Evolutionary conservation across 2,797 vertebrate species (phyloP).

Genomic region (Lacerta viridis): DNA sequence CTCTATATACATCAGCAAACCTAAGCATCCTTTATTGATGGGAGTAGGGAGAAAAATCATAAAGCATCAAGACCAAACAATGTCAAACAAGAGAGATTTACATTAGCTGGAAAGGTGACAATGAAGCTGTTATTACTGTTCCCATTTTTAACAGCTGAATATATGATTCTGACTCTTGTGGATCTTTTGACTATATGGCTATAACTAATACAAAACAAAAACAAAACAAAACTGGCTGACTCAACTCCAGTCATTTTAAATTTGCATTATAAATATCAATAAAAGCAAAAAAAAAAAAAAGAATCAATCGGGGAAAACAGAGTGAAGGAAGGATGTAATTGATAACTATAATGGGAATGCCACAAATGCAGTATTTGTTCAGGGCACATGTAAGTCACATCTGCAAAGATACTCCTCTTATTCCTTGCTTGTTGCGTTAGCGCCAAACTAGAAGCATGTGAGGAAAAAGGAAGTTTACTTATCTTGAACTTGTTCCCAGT

Average conservation of each 20-base stretch:
- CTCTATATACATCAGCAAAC: not conserved
- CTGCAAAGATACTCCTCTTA: no score
- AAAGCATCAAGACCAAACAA: slow-evolving; percentile 31
- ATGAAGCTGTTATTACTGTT: not conserved
- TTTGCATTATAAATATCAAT: not conserved
- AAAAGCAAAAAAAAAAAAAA: no score
- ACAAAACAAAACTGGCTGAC: not conserved
- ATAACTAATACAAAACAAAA: not conserved
- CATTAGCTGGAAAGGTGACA: not conserved
- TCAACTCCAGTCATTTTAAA: not conserved
- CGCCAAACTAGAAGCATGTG: not conserved
- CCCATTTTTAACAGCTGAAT: not conserved
- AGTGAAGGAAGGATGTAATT: not conserved
- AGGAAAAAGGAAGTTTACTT: no score
- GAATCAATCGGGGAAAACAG: not conserved
- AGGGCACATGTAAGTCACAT: not conserved
- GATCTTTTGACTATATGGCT: not conserved
- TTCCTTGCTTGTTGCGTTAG: not conserved
- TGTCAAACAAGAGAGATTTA: slow-evolving; percentile 29
- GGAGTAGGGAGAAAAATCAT: slow-evolving; percentile 18
- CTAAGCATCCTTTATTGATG: not conserved
- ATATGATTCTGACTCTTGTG: not conserved
- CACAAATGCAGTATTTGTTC: not conserved
- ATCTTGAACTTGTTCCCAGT: no score
- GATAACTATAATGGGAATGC: not conserved